Conservation (phyloP, 2,113 vertebrate species). For the Thryonomys swinderianus region DNA sequence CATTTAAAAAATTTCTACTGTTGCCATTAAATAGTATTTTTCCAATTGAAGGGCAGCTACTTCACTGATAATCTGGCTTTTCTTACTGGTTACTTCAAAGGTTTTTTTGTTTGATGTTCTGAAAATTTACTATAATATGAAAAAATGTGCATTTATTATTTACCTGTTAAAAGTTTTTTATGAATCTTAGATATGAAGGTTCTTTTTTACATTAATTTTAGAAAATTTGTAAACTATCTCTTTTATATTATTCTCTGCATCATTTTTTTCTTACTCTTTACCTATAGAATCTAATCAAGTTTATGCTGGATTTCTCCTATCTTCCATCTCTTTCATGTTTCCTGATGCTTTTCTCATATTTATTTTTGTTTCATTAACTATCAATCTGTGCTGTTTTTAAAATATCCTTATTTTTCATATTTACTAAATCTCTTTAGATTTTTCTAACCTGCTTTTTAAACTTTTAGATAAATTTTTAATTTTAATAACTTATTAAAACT, state of each 20-base stretch:
- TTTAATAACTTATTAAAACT: not conserved
- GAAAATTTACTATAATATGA: not conserved
- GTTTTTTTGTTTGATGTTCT: not conserved
- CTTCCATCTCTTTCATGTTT: not conserved
- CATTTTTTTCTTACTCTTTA: not conserved
- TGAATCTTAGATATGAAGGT: not conserved
- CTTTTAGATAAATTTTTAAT: not conserved
- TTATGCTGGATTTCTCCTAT: not conserved
- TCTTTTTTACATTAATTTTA: not conserved
- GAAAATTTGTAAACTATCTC: not conserved
- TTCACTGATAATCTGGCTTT: not conserved
- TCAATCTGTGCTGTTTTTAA: not conserved
- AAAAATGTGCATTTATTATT: not conserved
- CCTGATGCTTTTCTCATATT: not conserved
- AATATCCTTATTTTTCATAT: not conserved
- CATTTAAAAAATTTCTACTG: not conserved
- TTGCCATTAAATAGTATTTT: not conserved
- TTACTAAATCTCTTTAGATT: not conserved
- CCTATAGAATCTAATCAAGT: not conserved
- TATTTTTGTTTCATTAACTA: not conserved
- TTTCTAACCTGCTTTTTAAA: not conserved
- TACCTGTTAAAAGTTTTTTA: not conserved
- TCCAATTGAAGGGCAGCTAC: not conserved
- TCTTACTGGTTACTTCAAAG: not conserved
- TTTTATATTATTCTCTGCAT: not conserved